Base-by-base conservation (phyloP, 2,888 invertebrate genomes). In the Drosophila multiciliata region DNA sequence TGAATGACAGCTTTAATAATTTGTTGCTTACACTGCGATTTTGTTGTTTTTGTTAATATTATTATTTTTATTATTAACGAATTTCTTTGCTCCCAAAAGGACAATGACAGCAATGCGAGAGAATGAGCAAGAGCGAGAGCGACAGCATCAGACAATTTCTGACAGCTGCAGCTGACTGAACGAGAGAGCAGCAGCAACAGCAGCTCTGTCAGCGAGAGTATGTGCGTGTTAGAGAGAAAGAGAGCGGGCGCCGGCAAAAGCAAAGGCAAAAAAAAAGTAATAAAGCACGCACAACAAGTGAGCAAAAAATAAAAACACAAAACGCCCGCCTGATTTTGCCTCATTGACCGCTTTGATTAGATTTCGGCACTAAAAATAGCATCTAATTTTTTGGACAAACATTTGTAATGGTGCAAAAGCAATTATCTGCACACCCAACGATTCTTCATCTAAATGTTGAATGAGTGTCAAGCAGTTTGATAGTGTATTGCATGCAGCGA, bases 201-300 rank as follows among this genome's bases (percentile, higher is more conserved):
- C 17, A 15, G n/a, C 17, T 42, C 36, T 40, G 42, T 12, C n/a
- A 36, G 23, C 17, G 35, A 62, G 66, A 48, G 49, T 45, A 26
- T 33, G 73, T 49, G 53, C n/a, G 42, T 17, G 61, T 17, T 5
- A 17, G 35, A 32, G 49, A 35, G 36, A 8, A 7, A 53, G 63
- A 58, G 35, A 42, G 73, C 63, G 59, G 53, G 60, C 49, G 58
- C 80, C 69, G 82, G 75, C 73, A 76, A 69, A 59, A 63, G 26
- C 59, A 64, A 80, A 45, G 15, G 45, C 45, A 23, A 15, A 45
- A 45, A 45, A 45, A 15, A 20, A 8, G 15, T 76, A 49, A 48
- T 11, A 66, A 33, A 48, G 62, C 55, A 68, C 66, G 73, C 71
- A 83, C 88, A 85, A 84, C 88, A 84, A 84, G 88, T 86, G 86